Evolutionary conservation across 2,113 vertebrate species (phyloP).

Genomic region (Rhynchopsitta pachyrhyncha): DNA sequence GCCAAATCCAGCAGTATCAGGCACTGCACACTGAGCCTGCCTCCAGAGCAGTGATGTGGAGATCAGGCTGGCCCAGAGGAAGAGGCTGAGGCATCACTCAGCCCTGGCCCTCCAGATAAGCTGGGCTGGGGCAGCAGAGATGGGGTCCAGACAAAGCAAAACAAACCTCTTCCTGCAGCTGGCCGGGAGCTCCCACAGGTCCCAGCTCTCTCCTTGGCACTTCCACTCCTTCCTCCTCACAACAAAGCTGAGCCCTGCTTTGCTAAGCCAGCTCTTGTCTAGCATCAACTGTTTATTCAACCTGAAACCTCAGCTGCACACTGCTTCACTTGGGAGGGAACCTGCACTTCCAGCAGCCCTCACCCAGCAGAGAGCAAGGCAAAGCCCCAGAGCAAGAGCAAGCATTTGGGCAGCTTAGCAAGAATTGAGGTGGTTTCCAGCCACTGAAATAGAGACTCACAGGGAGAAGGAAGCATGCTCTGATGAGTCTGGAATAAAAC

Average conservation of each 20-base stretch:
- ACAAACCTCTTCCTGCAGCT: background rate
- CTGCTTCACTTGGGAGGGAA: background rate
- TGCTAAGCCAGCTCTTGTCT: background rate
- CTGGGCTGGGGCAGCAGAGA: background rate
- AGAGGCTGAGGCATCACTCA: background rate
- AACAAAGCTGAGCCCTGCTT: background rate
- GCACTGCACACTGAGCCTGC: fast-evolving
- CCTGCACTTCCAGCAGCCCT: background rate
- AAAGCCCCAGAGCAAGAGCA: background rate
- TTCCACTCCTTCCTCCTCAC: background rate
- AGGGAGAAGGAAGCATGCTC: background rate
- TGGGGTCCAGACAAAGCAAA: background rate
- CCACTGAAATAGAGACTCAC: fast-evolving
- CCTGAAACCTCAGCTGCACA: background rate
- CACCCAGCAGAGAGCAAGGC: background rate
- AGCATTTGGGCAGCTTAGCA: background rate
- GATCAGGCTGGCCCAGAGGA: background rate
- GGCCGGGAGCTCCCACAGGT: background rate
- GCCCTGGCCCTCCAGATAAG: background rate
- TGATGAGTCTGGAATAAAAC: background rate
- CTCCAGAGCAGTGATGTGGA: fast-evolving
- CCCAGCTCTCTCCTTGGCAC: background rate
- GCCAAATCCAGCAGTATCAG: background rate
- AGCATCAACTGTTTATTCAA: background rate
- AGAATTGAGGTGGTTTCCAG: background rate